Base-by-base conservation (phyloP, 2,888 invertebrate genomes). In the Drosophila barbarae region DNA sequence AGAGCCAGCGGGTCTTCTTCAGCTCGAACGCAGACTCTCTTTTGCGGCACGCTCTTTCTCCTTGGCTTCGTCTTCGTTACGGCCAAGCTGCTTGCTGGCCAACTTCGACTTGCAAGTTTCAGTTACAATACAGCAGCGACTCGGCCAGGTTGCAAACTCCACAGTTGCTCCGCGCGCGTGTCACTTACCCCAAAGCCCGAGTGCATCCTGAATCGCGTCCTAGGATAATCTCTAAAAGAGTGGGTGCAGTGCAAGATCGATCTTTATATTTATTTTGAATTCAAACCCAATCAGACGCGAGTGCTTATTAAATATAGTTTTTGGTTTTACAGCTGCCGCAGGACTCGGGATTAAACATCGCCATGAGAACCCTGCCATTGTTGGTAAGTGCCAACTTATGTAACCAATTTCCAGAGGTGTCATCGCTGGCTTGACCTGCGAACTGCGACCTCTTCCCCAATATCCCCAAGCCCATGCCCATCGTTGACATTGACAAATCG, bases 71-170 rank as follows among this genome's bases (percentile, higher is more conserved):
- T 55, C 46, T 63, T 42, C 53, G 46, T 58, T 36, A 47, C 71
- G 68, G 71, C 71, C 59, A 74, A 69, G 64, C 63, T 53, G 64
- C 41, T 67, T 53, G 64, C 57, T 41, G 53, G 60, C 68, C 65
- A 61, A 36, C 51, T 35, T 56, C 76, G 73, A 71, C 72, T 68
- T 2, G 61, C 72, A 77, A 86, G 76, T 86, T 83, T 87, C 84
- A 87, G 87, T 87, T 86, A 77, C 72, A 77, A 72, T 66, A 76
- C 74, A 80, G 79, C 85, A 76, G 84, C 83, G 85, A 73, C 72
- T 76, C 70, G 76, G 75, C 73, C 76, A 83, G 85, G 87, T 87
- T 83, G 88, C 85, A 77, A 46, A 74, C 76, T 69, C 66, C 51
- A 47, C 18, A 44, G 51, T 41, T 51, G 69, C 72, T 58, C 64